These are phyloP conservation scores for Aphodius granarius DNA, from an alignment of 2,888 invertebrate genomes.

Conservation along the genomic window DNA sequence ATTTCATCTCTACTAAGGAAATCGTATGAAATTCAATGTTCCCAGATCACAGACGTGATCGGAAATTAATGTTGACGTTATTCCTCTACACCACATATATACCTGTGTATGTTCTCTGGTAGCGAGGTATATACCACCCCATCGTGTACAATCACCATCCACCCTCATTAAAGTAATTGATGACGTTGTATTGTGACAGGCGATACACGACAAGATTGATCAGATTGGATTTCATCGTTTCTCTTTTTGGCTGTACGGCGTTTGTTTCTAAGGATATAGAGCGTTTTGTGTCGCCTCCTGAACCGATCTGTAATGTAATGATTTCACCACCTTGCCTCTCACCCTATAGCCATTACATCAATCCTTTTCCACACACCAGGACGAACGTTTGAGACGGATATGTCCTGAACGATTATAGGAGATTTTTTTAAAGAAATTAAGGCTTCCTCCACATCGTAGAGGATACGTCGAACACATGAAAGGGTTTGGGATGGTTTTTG, in stretches of 20 bases:
- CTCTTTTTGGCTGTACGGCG: conserved; percentile 1
- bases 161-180: conserved; percentile 54
- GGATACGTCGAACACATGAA: background rate
- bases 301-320: background rate
- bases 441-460: background rate
- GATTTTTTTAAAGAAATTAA: conserved; percentile 8
- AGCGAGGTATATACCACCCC: background rate
- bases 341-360: background rate
- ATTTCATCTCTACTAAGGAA: no score
- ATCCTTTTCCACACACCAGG: background rate
- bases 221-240: conserved; percentile 51
- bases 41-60: background rate
- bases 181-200: conserved; percentile 52
- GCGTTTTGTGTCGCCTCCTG: background rate
- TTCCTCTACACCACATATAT: background rate
- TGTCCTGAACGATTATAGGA: conserved; percentile 3
- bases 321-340: background rate
- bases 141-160: conserved; percentile 37
- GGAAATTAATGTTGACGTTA: background rate
- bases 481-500: background rate
- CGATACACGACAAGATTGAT: conserved; percentile 49
- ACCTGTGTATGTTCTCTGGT: background rate
- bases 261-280: background rate
- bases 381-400: conserved; percentile 5
- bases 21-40: background rate